Conservation (phyloP, 2,888 invertebrate genomes). For the Heliconius aoede region DNA sequence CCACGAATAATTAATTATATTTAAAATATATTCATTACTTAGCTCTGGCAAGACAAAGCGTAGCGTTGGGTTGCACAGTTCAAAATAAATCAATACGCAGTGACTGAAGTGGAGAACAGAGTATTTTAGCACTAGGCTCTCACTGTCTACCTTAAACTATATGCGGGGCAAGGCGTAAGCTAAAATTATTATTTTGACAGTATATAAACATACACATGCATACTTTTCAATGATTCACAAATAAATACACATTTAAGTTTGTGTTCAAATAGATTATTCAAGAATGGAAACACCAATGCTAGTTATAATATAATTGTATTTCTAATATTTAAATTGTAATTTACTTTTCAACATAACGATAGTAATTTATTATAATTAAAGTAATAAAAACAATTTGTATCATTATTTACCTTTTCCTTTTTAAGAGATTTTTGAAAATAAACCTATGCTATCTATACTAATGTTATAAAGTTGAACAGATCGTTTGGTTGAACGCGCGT, state of each 20-base stretch:
- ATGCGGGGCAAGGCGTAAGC: too few species aligned
- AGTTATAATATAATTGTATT: slow-evolving; percentile 10
- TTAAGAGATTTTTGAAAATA: neutral
- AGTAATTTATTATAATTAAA: slow-evolving; percentile 7
- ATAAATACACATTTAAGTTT: neutral
- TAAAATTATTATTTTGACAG: neutral
- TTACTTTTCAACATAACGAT: slow-evolving; percentile 20
- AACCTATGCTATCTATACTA: neutral
- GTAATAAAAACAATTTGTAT: slow-evolving; percentile 5
- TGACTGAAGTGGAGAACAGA: too few species aligned
- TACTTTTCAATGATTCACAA: neutral
- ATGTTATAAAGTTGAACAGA: too few species aligned
- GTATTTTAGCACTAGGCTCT: too few species aligned
- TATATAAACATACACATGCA: too few species aligned
- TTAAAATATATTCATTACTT: neutral
- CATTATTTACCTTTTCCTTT: neutral
- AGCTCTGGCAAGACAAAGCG: neutral
- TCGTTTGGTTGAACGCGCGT: too few species aligned
- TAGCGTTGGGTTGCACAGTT: neutral
- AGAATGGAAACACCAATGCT: slow-evolving; percentile 8
- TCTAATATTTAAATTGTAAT: slow-evolving; percentile 25
- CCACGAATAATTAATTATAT: neutral
- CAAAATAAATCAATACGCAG: too few species aligned
- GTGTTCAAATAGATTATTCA: slow-evolving; percentile 19
- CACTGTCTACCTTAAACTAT: too few species aligned